A percentile compares a stretch with the other conserved stretches of the same genome.
These are phyloP conservation scores for Caenorhabditis brenneri DNA, from an alignment of 1,140 invertebrate genomes.

Conservation along the genomic window DNA sequence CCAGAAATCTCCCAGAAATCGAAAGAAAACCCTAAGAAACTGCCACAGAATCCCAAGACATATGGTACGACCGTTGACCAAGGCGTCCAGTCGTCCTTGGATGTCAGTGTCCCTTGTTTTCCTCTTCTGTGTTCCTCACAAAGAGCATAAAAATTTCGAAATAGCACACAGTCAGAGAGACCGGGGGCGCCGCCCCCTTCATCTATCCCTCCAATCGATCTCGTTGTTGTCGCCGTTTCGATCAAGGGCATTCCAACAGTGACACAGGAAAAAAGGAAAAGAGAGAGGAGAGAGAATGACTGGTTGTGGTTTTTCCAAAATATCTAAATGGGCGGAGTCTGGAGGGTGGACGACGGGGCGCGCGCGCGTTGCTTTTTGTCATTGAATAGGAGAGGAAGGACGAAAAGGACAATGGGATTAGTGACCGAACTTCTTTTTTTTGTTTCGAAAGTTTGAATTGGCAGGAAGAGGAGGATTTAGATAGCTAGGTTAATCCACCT, in stretches of 20 bases:
- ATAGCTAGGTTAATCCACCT: too few relatives aligned
- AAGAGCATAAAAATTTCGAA: not conserved
- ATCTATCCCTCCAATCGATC: not conserved
- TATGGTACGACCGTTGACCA: too few relatives aligned
- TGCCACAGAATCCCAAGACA: too few relatives aligned
- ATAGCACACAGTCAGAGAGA: too few relatives aligned
- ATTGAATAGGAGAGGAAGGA: not conserved
- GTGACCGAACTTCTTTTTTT: not conserved
- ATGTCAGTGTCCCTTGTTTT: not conserved
- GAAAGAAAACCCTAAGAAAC: too few relatives aligned
- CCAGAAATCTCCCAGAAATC: too few relatives aligned
- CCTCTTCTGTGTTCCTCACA: not conserved
- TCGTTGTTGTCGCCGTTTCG: too few relatives aligned
- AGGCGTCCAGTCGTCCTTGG: too few relatives aligned
- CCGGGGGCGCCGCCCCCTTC: not conserved
- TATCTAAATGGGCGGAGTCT: conserved; percentile 1
- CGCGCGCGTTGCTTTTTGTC: not conserved
- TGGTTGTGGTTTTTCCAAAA: conserved; percentile 25
- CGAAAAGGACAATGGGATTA: conserved; percentile 1
- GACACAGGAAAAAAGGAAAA: too few relatives aligned
- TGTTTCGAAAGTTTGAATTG: too few relatives aligned
- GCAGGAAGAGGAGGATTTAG: too few relatives aligned
- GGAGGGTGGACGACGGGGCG: not conserved
- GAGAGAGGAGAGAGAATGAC: not conserved
- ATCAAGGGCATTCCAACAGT: conserved; percentile 14